phyloP scores from a whole-genome alignment of 53 echinoderm and acorn worm species.

The Echinometra lucunter region DNA sequence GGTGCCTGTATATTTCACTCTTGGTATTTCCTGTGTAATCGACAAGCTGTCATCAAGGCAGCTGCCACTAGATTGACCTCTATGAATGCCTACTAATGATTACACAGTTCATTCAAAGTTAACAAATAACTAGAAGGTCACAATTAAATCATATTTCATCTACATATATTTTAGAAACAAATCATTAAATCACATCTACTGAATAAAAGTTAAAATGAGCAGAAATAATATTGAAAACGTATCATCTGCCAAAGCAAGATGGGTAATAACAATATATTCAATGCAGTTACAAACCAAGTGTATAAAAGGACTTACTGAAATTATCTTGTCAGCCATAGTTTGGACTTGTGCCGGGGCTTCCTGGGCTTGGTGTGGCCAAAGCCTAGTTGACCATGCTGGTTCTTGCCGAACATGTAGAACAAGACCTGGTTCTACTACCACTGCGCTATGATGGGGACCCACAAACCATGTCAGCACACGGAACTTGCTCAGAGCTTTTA shows the following conservation, averaged over 20 bases:
- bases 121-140: no score
- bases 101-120: no score
- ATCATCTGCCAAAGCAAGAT: not conserved
- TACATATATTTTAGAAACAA: no score
- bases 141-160: no score
- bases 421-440: conserved; percentile 89
- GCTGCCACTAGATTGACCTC: no score
- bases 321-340: conserved; percentile 85
- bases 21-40: no score
- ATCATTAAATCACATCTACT: no score
- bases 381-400: conserved; percentile 93
- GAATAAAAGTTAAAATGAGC: no score
- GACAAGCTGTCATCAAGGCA: no score
- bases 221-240: not conserved
- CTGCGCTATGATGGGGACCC: conserved; percentile 95
- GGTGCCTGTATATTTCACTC: no score
- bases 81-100: no score
- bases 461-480: conserved; percentile 93
- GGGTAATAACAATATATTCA: no score
- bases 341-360: conserved; percentile 89
- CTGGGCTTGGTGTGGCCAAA: conserved; percentile 94
- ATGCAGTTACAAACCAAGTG: not conserved
- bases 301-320: conserved; percentile 77
- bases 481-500: conserved; percentile 90
- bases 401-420: conserved; percentile 95